phyloP scores from a whole-genome alignment of 35 echinoderm and acorn worm genomes.

The Hemicentrotus pulcherrimus region DNA sequence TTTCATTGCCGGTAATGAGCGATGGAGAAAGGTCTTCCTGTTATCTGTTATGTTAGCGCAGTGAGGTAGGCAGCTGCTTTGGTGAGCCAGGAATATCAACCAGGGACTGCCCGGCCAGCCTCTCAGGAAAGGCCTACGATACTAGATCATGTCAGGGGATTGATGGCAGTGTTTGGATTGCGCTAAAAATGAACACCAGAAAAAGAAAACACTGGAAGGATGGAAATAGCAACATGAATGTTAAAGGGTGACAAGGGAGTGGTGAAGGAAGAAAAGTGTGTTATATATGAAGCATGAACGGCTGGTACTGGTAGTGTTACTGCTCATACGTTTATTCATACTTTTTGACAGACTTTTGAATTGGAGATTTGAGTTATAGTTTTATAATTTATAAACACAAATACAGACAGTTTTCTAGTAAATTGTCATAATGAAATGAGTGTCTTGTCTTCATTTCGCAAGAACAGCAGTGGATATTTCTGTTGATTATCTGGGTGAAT shows the following conservation, averaged over 20 bases:
- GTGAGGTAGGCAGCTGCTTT: not conserved
- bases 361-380: not conserved
- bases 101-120: not conserved
- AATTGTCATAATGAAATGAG: not conserved
- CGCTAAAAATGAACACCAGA: not conserved
- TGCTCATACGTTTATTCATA: not conserved
- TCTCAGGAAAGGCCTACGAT: not conserved
- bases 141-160: constrained; percentile 16
- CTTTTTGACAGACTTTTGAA: not conserved
- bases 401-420: not conserved
- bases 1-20: constrained; percentile 30
- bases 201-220: not conserved
- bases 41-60: constrained; percentile 40
- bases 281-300: not conserved
- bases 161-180: not conserved
- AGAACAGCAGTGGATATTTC: not conserved
- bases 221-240: not conserved
- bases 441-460: not conserved
- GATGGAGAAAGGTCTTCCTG: constrained; percentile 2
- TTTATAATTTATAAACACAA: not conserved
- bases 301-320: not conserved
- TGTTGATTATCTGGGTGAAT: not conserved
- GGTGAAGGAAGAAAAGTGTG: not conserved
- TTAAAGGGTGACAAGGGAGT: not conserved
- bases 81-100: not conserved